phyloP scores from a whole-genome alignment of 2,113 vertebrate species.

The Nesogale talazaci region DNA sequence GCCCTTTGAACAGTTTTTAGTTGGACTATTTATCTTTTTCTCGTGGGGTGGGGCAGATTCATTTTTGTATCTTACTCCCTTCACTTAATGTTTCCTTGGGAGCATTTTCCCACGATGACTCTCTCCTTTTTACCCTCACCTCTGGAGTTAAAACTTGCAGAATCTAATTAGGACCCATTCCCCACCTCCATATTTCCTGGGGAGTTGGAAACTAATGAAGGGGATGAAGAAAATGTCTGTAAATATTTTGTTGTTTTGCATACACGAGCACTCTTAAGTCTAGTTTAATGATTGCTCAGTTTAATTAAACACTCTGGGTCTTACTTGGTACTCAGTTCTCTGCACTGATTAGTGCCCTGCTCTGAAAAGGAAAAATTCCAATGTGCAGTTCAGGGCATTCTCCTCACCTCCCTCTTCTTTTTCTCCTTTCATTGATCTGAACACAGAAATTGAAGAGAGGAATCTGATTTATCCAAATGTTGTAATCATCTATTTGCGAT shows the following conservation, averaged over 20 bases:
- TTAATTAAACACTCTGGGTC: constrained; percentile 81
- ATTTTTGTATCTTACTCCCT: constrained; percentile 1
- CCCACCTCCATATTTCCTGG: constrained; percentile 76
- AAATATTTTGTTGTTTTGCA: constrained; percentile 78
- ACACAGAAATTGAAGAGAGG: constrained; percentile 24
- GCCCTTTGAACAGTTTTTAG: too few species aligned
- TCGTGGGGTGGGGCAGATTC: background rate
- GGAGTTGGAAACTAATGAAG: constrained; percentile 77
- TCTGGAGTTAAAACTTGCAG: constrained; percentile 67
- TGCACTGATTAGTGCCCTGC: constrained; percentile 69
- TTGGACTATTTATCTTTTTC: too few species aligned
- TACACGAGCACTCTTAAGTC: constrained; percentile 79
- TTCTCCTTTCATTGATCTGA: background rate
- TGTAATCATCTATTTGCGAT: constrained; percentile 1
- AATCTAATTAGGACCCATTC: constrained; percentile 76
- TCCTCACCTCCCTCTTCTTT: background rate
- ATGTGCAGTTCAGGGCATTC: background rate
- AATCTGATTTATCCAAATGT: background rate
- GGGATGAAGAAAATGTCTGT: constrained; percentile 78
- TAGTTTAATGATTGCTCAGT: constrained; percentile 80
- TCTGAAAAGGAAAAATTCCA: constrained; percentile 61
- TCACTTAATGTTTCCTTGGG: background rate
- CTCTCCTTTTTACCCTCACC: constrained; percentile 51
- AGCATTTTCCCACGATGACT: background rate
- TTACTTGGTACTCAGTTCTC: constrained; percentile 75